phyloP scores from a whole-genome alignment of 1,140 invertebrate genomes.

The Oscheius sp. region DNA sequence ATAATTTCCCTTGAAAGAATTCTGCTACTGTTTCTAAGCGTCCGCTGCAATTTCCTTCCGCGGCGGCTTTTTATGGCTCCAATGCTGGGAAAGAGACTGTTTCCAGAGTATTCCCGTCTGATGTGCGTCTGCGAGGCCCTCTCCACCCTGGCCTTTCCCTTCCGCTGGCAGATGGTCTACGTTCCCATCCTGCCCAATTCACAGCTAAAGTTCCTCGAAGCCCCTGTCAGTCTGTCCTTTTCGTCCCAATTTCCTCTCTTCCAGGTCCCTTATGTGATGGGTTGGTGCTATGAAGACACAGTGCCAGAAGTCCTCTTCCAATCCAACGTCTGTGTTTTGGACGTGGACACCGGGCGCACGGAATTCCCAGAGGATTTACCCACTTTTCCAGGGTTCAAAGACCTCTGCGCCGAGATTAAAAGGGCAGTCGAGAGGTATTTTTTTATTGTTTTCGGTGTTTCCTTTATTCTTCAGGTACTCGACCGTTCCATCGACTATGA shows the following conservation, averaged over 20 bases:
- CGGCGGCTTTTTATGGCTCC: no score
- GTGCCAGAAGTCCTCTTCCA: conserved; percentile 67
- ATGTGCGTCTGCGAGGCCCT: conserved; percentile 96
- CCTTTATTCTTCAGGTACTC: background rate
- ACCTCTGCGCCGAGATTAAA: conserved; percentile 67
- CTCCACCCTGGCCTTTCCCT: conserved; percentile 84
- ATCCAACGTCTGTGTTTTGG: conserved; percentile 88
- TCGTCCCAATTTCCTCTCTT: background rate
- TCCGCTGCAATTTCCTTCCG: no score
- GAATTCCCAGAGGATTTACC: conserved; percentile 93
- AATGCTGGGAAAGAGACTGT: no score
- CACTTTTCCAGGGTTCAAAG: conserved; percentile 80
- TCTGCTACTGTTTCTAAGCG: no score
- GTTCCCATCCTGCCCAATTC: conserved; percentile 94
- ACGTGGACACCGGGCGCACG: conserved; percentile 85
- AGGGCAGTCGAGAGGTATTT: conserved; percentile 64
- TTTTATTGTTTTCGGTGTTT: conserved; percentile 56
- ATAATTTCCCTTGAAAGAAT: no score
- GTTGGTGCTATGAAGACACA: conserved; percentile 66
- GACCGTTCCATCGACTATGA: conserved; percentile 6
- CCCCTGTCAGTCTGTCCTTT: conserved; percentile 69
- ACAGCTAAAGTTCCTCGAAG: conserved; percentile 92
- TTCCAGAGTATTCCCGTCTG: conserved; percentile 66
- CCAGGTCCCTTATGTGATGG: conserved; percentile 93
- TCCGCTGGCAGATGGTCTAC: conserved; percentile 96